phyloP scores from a whole-genome alignment of 2,888 invertebrate genomes.

The Seira ritae region DNA sequence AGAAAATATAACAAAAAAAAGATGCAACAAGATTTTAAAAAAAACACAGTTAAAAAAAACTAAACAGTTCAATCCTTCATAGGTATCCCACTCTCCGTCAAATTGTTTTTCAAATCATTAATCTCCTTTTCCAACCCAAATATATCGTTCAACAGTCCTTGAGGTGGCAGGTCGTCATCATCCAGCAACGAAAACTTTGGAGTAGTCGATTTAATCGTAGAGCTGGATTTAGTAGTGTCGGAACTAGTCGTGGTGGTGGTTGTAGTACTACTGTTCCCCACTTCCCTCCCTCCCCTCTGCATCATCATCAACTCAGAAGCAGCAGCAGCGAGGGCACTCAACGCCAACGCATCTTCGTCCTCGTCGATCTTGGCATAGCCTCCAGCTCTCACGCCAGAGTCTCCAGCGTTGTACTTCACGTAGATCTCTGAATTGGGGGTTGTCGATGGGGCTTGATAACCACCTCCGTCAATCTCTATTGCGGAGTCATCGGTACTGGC shows the following conservation, averaged over 20 bases:
- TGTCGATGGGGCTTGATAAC: no score
- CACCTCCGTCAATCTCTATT: no score
- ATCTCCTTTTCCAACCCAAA: conserved; percentile 35
- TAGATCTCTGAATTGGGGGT: no score
- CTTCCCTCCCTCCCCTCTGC: not conserved
- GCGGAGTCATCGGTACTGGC: no score
- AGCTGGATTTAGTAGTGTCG: not conserved
- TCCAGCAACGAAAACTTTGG: no score
- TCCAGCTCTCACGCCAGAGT: not conserved
- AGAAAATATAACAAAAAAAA: no score
- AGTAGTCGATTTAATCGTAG: conserved; percentile 11
- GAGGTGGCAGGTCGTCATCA: not conserved
- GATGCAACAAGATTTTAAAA: no score
- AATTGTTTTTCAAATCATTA: conserved; percentile 13
- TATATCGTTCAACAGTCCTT: conserved; percentile 33
- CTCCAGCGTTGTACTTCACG: no score
- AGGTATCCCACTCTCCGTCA: no score
- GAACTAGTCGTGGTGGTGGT: not conserved
- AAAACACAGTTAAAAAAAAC: no score
- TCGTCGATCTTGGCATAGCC: not conserved
- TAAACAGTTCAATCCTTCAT: no score
- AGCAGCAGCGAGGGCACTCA: conserved; percentile 4
- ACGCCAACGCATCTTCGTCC: conserved; percentile 19
- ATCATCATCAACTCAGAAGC: conserved; percentile 19
- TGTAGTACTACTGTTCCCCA: not conserved